A percentile compares a stretch with the other conserved stretches of the same genome.
Evolutionary conservation across 2,113 vertebrate species (phyloP).

Genomic region (Spheniscus mendiculus): DNA sequence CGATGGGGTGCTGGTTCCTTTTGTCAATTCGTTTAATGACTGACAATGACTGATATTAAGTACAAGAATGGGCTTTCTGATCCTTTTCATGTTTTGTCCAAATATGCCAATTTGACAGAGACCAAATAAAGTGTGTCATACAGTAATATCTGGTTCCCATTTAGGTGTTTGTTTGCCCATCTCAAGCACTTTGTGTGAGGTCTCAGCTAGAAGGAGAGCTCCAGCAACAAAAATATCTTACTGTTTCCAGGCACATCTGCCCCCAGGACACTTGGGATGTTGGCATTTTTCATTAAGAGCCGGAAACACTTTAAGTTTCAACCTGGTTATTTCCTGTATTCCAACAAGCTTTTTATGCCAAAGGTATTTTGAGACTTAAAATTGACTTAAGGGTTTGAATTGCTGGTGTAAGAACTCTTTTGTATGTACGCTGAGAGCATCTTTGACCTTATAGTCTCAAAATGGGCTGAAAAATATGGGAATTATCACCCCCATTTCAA

Average conservation of each 20-base stretch:
- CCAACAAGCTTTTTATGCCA: neutral
- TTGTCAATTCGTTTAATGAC: neutral
- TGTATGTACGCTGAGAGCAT: neutral
- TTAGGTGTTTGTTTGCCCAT: neutral
- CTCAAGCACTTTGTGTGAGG: neutral
- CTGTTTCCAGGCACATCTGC: neutral
- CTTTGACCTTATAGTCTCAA: neutral
- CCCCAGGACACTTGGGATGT: neutral
- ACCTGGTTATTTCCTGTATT: neutral
- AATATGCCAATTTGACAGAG: neutral
- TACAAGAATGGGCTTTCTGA: neutral
- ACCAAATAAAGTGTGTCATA: neutral
- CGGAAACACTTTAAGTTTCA: neutral
- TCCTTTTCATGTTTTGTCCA: neutral
- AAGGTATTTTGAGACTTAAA: neutral
- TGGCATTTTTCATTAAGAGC: neutral
- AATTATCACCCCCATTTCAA: neutral
- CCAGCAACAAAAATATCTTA: neutral
- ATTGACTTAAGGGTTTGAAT: neutral
- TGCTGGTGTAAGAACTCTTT: neutral
- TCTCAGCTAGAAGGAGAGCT: neutral
- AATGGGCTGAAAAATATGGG: neutral
- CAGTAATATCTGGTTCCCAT: neutral
- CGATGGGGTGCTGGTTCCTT: neutral
- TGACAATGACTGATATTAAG: neutral